Base-by-base conservation (phyloP, 2,113 vertebrate species). In the Suncus etruscus region DNA sequence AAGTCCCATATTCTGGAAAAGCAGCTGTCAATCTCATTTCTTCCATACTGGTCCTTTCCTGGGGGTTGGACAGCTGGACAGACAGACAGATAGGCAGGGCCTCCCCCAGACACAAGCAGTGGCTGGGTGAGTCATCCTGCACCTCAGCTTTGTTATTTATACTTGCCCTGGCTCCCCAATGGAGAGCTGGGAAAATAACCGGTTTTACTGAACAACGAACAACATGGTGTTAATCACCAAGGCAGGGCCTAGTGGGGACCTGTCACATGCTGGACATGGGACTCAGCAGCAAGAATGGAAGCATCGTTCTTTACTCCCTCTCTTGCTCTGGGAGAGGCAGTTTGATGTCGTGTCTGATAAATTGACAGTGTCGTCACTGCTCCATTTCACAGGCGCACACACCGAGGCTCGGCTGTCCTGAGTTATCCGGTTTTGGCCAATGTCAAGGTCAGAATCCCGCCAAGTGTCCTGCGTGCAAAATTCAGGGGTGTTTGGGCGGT, bases 371-470 rank as follows among this genome's bases (percentile, higher is more conserved):
- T n/a, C 22, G 47, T n/a, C 22, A 77, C 20, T 18, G 14, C 24
- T 12, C 81, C 27, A 6, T 81, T 78, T 92, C 73, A 48, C 11
- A 75, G 83, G 65, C 80, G 27, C 89, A 32, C 27, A 82, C 70
- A 89, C 39, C 72, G 83, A 94, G 89, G 50, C 65, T 48, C 24
- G 48, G 63, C 25, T 15, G 58, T 32, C 14, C 39, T 65, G 18
- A 54, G 58, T 7, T 54, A 29, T 32, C 32, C 5, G 61, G 32
- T 16, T 39, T 39, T 66, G 48, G 88, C 61, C 81, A 81, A 25
- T 29, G 47, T 6, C 32, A 47, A 74, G 47, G 54, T 14, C 54
- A 65, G 58, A n/a, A 15, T 81, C 90, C 50, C 63, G 54, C 47
- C n/a, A 16, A 4, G 51, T 9, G 24, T 39, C 14, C 61, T 47